Evolutionary conservation across 2,113 vertebrate species (phyloP).

Genomic region (Ailuropoda melanoleuca): DNA sequence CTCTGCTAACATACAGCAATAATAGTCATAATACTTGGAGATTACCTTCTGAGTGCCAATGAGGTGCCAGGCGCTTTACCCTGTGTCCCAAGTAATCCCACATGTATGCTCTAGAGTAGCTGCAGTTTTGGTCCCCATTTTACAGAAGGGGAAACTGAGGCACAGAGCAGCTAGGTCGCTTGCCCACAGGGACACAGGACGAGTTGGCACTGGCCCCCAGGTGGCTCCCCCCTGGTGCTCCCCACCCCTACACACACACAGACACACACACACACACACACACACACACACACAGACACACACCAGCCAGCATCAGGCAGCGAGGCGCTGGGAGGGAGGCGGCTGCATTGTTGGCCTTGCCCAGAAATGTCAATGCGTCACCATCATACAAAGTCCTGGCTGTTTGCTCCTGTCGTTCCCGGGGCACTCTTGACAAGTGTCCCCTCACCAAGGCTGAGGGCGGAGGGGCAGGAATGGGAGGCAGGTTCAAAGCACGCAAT

Average conservation of each 20-base stretch:
- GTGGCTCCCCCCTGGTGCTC: not conserved
- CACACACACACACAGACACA: not conserved
- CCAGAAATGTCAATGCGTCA: slow-evolving; percentile 80
- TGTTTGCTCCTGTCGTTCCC: slow-evolving; percentile 73
- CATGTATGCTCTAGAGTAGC: not conserved
- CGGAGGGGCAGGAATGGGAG: slow-evolving; percentile 18
- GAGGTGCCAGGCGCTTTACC: not conserved
- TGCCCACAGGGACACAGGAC: not conserved
- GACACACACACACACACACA: not conserved
- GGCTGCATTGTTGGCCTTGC: slow-evolving; percentile 70
- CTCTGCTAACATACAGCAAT: not conserved
- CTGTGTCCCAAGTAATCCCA: not conserved
- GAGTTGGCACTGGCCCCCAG: not conserved
- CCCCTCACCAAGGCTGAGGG: slow-evolving; percentile 51
- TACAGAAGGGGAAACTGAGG: not conserved
- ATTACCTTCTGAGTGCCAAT: not conserved
- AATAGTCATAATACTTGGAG: not conserved
- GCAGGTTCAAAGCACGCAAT: slow-evolving; percentile 68
- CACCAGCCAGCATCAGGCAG: not conserved
- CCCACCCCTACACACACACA: not conserved
- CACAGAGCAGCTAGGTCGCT: not conserved
- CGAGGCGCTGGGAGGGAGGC: not conserved
- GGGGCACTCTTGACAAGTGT: slow-evolving; percentile 70
- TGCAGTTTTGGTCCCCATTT: not conserved
- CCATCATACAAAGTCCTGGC: slow-evolving; percentile 83